Evolutionary conservation across 2,797 vertebrate genomes (phyloP).

Genomic region (Monodelphis domestica): DNA sequence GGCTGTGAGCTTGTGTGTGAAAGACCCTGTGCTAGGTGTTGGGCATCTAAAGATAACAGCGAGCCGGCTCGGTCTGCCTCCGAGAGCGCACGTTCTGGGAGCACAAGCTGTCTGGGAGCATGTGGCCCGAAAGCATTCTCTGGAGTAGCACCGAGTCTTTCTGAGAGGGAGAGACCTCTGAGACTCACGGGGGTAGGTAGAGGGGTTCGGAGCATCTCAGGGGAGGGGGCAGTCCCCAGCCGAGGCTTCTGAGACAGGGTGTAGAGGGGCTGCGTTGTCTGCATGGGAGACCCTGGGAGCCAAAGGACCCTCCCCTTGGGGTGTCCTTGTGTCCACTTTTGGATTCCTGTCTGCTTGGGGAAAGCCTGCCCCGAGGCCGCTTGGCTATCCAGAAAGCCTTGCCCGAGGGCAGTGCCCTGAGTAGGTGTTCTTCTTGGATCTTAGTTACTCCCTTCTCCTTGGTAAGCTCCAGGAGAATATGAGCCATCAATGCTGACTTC

Average conservation of each 20-base stretch:
- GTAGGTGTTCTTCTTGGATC: neutral
- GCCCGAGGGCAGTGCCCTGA: neutral
- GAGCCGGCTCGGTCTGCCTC: no score
- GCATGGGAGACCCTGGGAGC: neutral
- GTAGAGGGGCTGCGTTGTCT: neutral
- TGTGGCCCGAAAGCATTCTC: neutral
- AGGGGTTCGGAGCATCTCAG: no score
- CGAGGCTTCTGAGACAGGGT: neutral
- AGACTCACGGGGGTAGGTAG: accelerated
- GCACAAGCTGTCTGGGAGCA: neutral
- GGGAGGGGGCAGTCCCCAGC: neutral
- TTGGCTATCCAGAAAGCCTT: neutral
- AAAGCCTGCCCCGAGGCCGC: neutral
- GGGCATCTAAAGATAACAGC: neutral
- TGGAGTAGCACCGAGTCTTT: neutral
- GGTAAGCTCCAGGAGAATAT: neutral
- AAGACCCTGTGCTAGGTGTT: neutral
- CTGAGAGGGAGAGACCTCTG: neutral
- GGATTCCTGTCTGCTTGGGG: neutral
- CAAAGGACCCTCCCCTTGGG: neutral
- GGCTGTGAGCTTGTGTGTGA: neutral
- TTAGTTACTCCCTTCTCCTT: neutral
- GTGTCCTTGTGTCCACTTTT: neutral
- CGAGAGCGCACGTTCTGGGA: neutral
- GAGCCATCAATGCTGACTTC: no score